Evolutionary conservation across 2,113 vertebrate genomes (phyloP).

Genomic region (Corythaeola cristata): DNA sequence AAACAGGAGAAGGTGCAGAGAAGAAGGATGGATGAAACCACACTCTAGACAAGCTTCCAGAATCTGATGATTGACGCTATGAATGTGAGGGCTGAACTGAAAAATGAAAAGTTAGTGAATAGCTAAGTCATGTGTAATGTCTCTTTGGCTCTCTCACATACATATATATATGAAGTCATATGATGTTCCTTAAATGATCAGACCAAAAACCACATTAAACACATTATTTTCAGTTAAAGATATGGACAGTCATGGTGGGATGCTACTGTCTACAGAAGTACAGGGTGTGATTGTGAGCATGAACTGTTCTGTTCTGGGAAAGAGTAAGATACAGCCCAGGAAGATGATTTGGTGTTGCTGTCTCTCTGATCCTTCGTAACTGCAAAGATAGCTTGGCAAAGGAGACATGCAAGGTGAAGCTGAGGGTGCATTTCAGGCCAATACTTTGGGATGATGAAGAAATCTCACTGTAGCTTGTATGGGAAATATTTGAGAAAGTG

Average conservation of each 20-base stretch:
- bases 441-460: neutral
- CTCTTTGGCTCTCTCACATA: neutral
- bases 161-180: neutral
- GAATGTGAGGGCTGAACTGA: neutral
- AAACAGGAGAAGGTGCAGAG: neutral
- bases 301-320: neutral
- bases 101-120: neutral
- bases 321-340: neutral
- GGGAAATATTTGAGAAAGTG: constrained; percentile 46
- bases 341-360: neutral
- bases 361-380: neutral
- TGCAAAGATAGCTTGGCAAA: neutral
- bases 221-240: neutral
- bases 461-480: neutral
- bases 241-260: neutral
- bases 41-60: neutral
- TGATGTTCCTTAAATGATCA: neutral
- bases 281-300: neutral
- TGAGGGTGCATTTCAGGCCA: constrained; percentile 28
- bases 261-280: neutral
- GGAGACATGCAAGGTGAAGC: neutral
- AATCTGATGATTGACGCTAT: neutral
- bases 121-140: neutral
- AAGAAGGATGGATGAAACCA: neutral
- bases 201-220: neutral